Evolutionary conservation across 2,888 invertebrate species (phyloP).

Genomic region (Caprella mutica): DNA sequence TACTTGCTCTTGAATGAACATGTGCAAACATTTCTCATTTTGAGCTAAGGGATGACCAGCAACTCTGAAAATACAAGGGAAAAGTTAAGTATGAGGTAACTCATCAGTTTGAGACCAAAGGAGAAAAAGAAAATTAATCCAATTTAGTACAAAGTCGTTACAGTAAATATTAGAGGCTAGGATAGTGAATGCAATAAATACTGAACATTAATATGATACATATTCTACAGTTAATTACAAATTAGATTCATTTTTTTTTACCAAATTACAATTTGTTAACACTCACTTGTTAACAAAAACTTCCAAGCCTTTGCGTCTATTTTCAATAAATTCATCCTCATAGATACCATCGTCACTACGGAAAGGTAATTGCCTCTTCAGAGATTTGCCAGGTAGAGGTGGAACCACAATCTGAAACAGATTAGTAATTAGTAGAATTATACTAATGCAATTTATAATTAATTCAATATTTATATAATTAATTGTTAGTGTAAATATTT

Average conservation of each 20-base stretch:
- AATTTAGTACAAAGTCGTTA: no score
- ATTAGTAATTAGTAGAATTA: no score
- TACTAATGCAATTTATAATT: no score
- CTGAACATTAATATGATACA: no score
- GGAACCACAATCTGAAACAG: slow-evolving; percentile 98
- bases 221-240: not conserved
- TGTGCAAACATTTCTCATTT: slow-evolving; percentile 48
- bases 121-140: no score
- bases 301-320: slow-evolving; percentile 91
- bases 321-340: slow-evolving; percentile 98
- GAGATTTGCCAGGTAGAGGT: slow-evolving; percentile 92
- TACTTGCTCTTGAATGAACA: slow-evolving; percentile 90
- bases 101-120: no score
- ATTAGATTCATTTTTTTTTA: not conserved
- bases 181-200: no score
- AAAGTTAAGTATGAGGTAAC: no score
- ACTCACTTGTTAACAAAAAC: slow-evolving; percentile 93
- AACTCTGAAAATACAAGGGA: slow-evolving; percentile 42
- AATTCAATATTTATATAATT: no score
- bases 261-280: no score
- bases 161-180: no score
- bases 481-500: no score
- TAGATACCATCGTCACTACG: slow-evolving; percentile 97
- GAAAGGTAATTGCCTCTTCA: slow-evolving; percentile 97
- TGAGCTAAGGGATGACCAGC: slow-evolving; percentile 49